phyloP scores from a whole-genome alignment of 2,113 vertebrate species.

The Chionomys nivalis region DNA sequence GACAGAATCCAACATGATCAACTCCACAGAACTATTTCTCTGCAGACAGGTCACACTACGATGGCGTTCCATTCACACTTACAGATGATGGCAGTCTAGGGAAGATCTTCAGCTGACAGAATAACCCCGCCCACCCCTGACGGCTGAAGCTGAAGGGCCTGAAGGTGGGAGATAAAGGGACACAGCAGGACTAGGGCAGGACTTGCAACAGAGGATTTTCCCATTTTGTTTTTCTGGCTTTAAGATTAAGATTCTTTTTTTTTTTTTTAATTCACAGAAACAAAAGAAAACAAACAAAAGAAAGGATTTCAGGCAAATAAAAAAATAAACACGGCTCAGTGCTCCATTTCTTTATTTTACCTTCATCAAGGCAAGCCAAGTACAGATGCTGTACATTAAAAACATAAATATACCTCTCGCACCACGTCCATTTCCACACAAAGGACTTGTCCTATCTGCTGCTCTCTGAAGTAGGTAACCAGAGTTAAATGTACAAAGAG shows the following conservation, averaged over 20 bases:
- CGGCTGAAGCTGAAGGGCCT: not conserved
- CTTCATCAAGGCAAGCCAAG: constrained; percentile 88
- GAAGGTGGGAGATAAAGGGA: not conserved
- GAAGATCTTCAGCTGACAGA: no score
- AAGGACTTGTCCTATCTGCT: not conserved
- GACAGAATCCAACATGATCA: not conserved
- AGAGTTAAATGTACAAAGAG: constrained; percentile 95
- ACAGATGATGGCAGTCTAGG: not conserved
- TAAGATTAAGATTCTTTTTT: constrained; percentile 45
- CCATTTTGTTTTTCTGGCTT: not conserved
- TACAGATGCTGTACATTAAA: constrained; percentile 91
- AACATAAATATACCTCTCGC: constrained; percentile 44
- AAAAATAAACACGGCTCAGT: constrained; percentile 61
- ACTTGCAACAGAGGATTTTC: not conserved
- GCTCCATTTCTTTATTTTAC: constrained; percentile 84
- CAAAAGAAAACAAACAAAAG: constrained; percentile 20
- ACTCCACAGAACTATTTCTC: not conserved
- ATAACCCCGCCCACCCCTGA: no score
- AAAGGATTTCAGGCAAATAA: constrained; percentile 57
- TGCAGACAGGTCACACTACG: not conserved
- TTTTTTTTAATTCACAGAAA: constrained; percentile 68
- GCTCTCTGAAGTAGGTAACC: not conserved
- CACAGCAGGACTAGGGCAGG: not conserved
- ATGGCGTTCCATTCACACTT: not conserved
- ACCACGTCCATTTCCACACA: not conserved